phyloP scores from a whole-genome alignment of 2,113 vertebrate genomes.

The Porphyrio hochstetteri region DNA sequence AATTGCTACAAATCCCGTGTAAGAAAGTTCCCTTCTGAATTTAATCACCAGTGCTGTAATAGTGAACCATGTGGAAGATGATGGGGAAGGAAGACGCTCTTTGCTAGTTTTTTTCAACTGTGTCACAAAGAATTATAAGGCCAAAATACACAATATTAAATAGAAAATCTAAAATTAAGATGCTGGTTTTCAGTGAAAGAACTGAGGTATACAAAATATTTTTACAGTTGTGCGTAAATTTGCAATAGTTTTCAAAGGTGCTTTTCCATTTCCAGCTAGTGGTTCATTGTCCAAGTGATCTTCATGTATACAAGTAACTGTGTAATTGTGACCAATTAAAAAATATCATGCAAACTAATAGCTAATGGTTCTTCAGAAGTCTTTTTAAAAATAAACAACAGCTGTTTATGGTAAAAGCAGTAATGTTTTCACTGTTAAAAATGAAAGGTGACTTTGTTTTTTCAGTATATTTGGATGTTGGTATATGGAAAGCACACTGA shows the following conservation, averaged over 20 bases:
- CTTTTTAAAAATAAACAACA: background rate
- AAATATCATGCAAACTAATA: background rate
- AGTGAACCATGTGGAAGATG: background rate
- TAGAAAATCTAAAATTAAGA: conserved; percentile 8
- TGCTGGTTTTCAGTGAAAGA: background rate
- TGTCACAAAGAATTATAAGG: conserved; percentile 2
- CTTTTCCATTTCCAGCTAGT: conserved; percentile 12
- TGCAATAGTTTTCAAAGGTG: background rate
- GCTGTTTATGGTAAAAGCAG: conserved; percentile 7
- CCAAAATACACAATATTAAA: conserved; percentile 39
- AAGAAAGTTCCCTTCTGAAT: background rate
- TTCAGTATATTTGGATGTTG: background rate
- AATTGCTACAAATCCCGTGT: background rate
- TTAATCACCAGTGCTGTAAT: background rate
- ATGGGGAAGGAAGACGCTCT: background rate
- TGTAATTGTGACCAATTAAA: background rate
- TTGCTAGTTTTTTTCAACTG: background rate
- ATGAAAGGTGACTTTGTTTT: background rate
- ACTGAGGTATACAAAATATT: conserved; percentile 18
- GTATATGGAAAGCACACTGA: background rate
- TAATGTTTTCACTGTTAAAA: background rate
- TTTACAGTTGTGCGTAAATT: conserved; percentile 5
- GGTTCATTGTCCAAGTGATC: background rate
- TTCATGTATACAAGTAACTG: background rate
- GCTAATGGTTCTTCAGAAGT: background rate